Evolutionary conservation across 2,797 vertebrate genomes (phyloP), one percentile per base, ranked within the genome.

Genomic region (Psittacula derbiana): DNA sequence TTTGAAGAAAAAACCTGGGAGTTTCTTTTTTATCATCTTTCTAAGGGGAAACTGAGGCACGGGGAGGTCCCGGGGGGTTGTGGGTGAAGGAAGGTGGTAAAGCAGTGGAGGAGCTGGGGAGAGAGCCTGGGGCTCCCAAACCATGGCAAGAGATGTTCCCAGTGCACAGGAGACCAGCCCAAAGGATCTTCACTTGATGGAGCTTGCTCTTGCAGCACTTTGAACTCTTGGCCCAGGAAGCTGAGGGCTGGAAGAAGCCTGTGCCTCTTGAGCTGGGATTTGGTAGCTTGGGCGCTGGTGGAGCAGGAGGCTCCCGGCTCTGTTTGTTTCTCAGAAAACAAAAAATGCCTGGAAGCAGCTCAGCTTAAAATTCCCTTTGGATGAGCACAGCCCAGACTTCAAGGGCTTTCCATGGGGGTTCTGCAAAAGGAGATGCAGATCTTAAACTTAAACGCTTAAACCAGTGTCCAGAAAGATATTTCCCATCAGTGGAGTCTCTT

Each of bases 111-210:
- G 12, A 28, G 23, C 4, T 4, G 3, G 11, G 43, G 40, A 76
- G 38, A 58, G 36, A 41, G 36, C 23, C 23, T 2, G 9, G 46
- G n/a, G 20, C 15, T 69, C 16, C 38, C 23, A 33, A 0, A 0
- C 41, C 25, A 23, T 2, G 8, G 60, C 38, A 46, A 41, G 16
- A 40, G 20, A 16, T 50, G n/a, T 28, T 92, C 28, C n/a, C 10
- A 0, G 0, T 27, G n/a, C 50, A 36, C 0, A 1, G 10, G 13
- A 76, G 31, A 71, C 11, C 12, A 76, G 18, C 65, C 69, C 57
- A 30, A 43, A 85, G 27, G 7, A 33, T 76, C 53, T 18, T 81
- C 31, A 46, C 14, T 6, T 60, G 65, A 16, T 3, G 3, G 67
- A 73, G 33, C 50, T 71, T 93, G 31, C 44, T 33, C 78, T 13